These are phyloP conservation scores for Uloborus diversus DNA, from an alignment of 1,140 invertebrate species.

Conservation along the genomic window DNA sequence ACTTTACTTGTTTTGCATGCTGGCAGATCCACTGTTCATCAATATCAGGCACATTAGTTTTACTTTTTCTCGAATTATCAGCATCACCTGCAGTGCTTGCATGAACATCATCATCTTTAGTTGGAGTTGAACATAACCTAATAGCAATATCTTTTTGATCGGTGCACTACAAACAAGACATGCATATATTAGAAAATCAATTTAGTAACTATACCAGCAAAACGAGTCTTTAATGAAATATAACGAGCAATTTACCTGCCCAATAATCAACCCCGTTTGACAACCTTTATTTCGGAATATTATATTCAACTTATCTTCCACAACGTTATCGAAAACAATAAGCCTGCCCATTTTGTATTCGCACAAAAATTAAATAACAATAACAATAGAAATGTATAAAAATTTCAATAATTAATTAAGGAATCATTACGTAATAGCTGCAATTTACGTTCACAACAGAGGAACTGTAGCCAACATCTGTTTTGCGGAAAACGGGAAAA, in stretches of 20 bases:
- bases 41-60: slow-evolving; percentile 59
- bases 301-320: slow-evolving; percentile 27
- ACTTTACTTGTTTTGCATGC: slow-evolving; percentile 65
- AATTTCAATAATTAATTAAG: too few relatives aligned
- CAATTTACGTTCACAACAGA: too few relatives aligned
- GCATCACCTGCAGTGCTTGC: slow-evolving; percentile 63
- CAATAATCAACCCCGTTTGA: slow-evolving; percentile 41
- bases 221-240: neutral
- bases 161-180: slow-evolving; percentile 69
- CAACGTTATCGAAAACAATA: slow-evolving; percentile 31
- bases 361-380: neutral
- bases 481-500: too few relatives aligned
- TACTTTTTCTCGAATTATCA: slow-evolving; percentile 33
- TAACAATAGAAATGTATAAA: too few relatives aligned
- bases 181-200: too few relatives aligned
- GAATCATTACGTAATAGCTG: too few relatives aligned
- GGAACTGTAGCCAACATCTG: too few relatives aligned
- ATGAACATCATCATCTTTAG: slow-evolving; percentile 65
- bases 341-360: slow-evolving; percentile 33
- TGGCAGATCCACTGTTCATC: slow-evolving; percentile 64
- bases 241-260: slow-evolving; percentile 16
- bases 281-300: slow-evolving; percentile 1
- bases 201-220: slow-evolving; percentile 67
- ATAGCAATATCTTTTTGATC: slow-evolving; percentile 75
- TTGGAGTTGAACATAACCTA: slow-evolving; percentile 76